These are phyloP conservation scores for Orchestia grillus DNA, from an alignment of 1,140 invertebrate genomes.

Conservation along the genomic window DNA sequence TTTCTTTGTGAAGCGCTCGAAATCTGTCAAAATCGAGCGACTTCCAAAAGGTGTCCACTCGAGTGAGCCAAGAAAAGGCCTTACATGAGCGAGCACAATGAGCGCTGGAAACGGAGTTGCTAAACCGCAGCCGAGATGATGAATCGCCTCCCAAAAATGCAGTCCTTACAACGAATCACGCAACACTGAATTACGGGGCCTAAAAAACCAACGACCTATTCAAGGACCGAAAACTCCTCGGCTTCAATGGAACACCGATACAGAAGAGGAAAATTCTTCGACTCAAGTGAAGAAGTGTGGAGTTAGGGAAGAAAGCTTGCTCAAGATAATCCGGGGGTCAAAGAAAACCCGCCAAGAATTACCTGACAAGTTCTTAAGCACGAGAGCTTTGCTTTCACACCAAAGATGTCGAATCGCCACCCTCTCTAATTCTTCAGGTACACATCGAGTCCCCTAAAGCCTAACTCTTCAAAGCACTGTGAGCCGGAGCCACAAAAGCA, in stretches of 20 bases:
- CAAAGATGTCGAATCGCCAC: background rate
- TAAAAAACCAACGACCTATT: constrained; percentile 26
- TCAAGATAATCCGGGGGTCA: background rate
- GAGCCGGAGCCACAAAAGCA: background rate
- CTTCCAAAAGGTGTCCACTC: background rate
- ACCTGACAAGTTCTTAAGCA: background rate
- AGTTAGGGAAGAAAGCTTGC: background rate
- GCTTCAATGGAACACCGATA: background rate
- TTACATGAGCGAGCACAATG: background rate
- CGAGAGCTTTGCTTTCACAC: background rate
- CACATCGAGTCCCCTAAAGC: background rate
- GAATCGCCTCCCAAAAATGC: constrained; percentile 14
- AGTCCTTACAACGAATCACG: background rate
- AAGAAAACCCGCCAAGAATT: background rate
- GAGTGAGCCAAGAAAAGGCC: background rate
- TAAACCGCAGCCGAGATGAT: constrained; percentile 25
- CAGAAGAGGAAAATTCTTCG: background rate
- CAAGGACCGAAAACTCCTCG: background rate
- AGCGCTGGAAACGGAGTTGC: background rate
- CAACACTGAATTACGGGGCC: constrained; percentile 19
- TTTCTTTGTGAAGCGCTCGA: background rate
- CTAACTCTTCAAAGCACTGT: background rate
- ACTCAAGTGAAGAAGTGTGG: background rate
- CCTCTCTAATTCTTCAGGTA: background rate
- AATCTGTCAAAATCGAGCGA: constrained; percentile 31